Conservation (phyloP, 2,888 invertebrate genomes). For the Leucoma salicis region DNA sequence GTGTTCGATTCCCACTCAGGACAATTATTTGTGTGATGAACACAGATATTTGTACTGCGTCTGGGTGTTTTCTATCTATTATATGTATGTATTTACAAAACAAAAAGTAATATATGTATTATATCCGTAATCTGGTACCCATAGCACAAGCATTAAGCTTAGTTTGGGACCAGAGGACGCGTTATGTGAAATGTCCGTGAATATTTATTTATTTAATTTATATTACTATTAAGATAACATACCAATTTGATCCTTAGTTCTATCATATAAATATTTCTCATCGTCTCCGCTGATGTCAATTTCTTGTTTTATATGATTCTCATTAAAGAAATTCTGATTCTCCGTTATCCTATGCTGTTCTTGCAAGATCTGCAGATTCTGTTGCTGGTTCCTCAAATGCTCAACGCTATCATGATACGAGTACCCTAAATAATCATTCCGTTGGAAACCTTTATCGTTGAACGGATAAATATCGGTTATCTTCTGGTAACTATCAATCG, state of each 20-base stretch:
- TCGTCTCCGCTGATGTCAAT: constrained; percentile 62
- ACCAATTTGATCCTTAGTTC: constrained; percentile 60
- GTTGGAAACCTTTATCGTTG: constrained; percentile 37
- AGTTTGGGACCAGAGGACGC: too few species aligned
- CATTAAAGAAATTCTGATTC: constrained; percentile 67
- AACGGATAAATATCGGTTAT: constrained; percentile 28
- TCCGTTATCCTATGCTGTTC: constrained; percentile 61
- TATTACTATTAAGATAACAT: too few species aligned
- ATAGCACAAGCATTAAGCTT: too few species aligned
- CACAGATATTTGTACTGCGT: too few species aligned
- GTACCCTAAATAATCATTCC: constrained; percentile 31
- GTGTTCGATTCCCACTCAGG: too few species aligned
- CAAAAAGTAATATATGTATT: too few species aligned
- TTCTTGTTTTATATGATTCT: constrained; percentile 69
- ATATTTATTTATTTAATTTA: too few species aligned
- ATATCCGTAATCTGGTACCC: too few species aligned
- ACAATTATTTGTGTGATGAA: too few species aligned
- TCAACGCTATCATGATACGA: constrained; percentile 57
- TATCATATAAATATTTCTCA: constrained; percentile 61
- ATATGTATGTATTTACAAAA: too few species aligned
- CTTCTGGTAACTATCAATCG: constrained; percentile 41
- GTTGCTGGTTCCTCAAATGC: constrained; percentile 62
- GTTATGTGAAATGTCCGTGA: too few species aligned
- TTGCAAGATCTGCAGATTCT: constrained; percentile 64
- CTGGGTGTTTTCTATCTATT: too few species aligned